Evolutionary conservation across 1,140 invertebrate species (phyloP), one percentile per base, ranked within the genome.

Genomic region (Rhagoletis zephyria): DNA sequence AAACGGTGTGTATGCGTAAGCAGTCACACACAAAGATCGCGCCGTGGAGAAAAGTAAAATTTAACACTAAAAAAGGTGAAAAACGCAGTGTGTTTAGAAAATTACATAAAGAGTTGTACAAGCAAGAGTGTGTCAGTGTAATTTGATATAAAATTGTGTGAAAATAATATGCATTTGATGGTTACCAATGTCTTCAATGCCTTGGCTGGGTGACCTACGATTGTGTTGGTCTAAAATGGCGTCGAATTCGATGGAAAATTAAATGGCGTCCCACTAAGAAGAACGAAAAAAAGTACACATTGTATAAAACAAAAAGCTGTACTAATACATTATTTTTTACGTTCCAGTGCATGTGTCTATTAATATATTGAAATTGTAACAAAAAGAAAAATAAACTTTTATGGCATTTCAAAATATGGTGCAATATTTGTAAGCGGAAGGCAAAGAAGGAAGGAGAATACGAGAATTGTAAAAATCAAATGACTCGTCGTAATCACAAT

Each of bases 391-490:
- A 59, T 0, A 30, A 30, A n/a, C 45, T 48, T 48, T 74, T 74
- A 81, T 19, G 19, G 12, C 56, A 56, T 81, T 81, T 81, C 74
- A 56, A 51, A 81, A 81, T 81, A 81, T 81, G 74, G 74, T 81
- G 74, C 74, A 81, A 81, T 81, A 81, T 56, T 81, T 81, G 74
- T 81, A 81, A 81, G 61, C n/a, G 9, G 74, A 81, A 81, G n/a
- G 74, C n/a, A 14, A 56, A 51, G 67, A 19, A 81, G 48, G 74
- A 56, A 81, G 74, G 48, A n/a, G 48, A 63, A 19, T 56, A 51
- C 74, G 74, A 81, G 74, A 81, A 81, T 81, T 81, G 74, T 81
- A 81, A 81, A 81, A 81, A 81, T 81, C 74, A 81, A 81, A 81
- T 81, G 74, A 81, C 74, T 81, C 74, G 74, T 77, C 70, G 74